phyloP scores from a whole-genome alignment of 2,797 vertebrate species.

The Gambusia yucatana region DNA sequence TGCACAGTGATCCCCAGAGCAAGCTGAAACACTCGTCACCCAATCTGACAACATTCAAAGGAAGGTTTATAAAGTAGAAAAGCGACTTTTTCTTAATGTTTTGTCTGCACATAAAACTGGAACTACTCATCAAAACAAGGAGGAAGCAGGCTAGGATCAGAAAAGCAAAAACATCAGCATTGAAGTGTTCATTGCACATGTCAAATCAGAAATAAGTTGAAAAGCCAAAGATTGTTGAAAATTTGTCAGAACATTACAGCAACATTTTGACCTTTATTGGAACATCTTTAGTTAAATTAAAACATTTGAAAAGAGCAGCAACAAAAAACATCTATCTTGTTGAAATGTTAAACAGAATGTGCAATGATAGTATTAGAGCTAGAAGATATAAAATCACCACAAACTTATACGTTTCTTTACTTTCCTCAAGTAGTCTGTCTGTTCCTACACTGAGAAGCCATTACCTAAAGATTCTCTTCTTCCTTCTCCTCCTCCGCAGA shows the following conservation, averaged over 20 bases:
- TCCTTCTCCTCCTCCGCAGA: slow-evolving; percentile 26
- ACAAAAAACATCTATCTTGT: slow-evolving; percentile 6
- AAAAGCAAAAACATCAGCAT: neutral
- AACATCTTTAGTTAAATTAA: neutral
- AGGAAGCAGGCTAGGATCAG: neutral
- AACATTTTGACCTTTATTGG: neutral
- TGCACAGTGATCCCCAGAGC: neutral
- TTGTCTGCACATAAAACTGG: neutral
- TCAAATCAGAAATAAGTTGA: neutral
- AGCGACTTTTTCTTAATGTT: neutral
- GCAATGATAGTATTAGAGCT: slow-evolving; percentile 8
- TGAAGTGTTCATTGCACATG: neutral
- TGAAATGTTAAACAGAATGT: slow-evolving; percentile 35
- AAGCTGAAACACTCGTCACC: neutral
- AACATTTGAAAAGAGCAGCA: neutral
- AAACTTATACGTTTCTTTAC: slow-evolving; percentile 10
- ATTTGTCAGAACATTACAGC: neutral
- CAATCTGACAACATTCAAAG: neutral
- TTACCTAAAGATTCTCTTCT: slow-evolving; percentile 50
- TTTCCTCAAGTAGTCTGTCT: slow-evolving; percentile 22
- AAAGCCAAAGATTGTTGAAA: neutral
- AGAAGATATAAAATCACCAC: slow-evolving; percentile 18
- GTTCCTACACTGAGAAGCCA: slow-evolving; percentile 44
- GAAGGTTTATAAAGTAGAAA: neutral
- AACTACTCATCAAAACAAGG: neutral